Base-by-base conservation (phyloP, 2,113 vertebrate genomes). In the Leuciscus idus region DNA sequence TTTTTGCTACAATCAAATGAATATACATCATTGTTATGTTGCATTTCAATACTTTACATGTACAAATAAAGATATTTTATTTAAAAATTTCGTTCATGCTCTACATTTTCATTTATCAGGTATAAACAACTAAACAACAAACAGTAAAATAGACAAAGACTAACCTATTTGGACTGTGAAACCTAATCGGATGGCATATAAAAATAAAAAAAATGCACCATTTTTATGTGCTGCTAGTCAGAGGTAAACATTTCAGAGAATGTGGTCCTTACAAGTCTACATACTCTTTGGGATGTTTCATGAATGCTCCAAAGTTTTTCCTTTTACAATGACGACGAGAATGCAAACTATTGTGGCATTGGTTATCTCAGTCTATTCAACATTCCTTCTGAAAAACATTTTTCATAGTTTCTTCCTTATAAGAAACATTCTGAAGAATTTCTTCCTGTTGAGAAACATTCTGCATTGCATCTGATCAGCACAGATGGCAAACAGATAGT, bases 1-100 rank as follows among this genome's bases (percentile, higher is more conserved):
- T 50, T 8, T 28, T 76, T 76, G 3, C 2, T 17, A 76, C 11
- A 75, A 17, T 75, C 7, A 28, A 76, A 68, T 52, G 7, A 68
- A 39, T 39, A 21, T 4, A 15, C 21, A 48, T 74, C n/a, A 17
- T 12, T 72, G 17, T 43, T 46, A 46, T 46, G 39, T 46, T 46
- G 23, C 39, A 73, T 73, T 39, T 62, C 23, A 62, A 7, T 55
- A 19, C 52, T 19, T 55, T 55, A n/a, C 23, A 12, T 10, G 8
- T 39, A 70, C 70, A 74, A 46, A 74, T 74, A 74, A 73, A 73
- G 33, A 43, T 72, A 23, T 73, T 73, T 73, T 73, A 2, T n/a
- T 12, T 11, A n/a, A 26, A 46, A 43, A 73, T 10, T 4, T 39
- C 2, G 7, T 28, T 30, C 9, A 5, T 70, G 15, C 28, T 19